phyloP scores from a whole-genome alignment of 2,888 invertebrate genomes.

The Ligdia adustata region DNA sequence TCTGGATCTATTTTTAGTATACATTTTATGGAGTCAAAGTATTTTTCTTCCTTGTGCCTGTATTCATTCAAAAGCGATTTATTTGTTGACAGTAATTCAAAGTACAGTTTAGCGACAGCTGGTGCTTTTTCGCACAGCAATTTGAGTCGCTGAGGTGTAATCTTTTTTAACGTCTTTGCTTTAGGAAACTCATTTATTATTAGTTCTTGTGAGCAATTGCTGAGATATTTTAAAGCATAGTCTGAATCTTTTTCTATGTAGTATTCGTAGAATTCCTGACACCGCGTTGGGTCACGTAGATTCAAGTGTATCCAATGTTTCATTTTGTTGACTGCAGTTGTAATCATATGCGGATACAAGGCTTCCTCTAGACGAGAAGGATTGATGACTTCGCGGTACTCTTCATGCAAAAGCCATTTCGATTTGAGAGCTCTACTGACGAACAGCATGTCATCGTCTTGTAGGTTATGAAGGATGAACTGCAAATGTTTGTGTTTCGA shows the following conservation, averaged over 20 bases:
- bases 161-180: conserved; percentile 40
- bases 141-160: conserved; percentile 52
- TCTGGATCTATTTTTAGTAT: conserved; percentile 51
- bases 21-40: conserved; percentile 47
- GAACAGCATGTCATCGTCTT: conserved; percentile 37
- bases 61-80: background rate
- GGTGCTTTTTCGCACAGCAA: conserved; percentile 54
- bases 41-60: conserved; percentile 39
- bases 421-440: conserved; percentile 38
- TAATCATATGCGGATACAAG: conserved; percentile 36
- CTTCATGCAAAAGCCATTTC: conserved; percentile 33
- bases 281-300: conserved; percentile 43
- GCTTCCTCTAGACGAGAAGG: conserved; percentile 31
- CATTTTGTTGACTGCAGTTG: conserved; percentile 37
- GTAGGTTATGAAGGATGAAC: conserved; percentile 29
- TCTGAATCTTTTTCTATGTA: conserved; percentile 46
- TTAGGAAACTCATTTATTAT: conserved; percentile 44
- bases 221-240: conserved; percentile 52
- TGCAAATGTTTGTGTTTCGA: conserved; percentile 28
- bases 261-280: conserved; percentile 55
- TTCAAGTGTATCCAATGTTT: conserved; percentile 35
- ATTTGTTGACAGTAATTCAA: conserved; percentile 41
- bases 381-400: conserved; percentile 30
- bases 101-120: conserved; percentile 50
- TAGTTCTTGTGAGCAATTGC: conserved; percentile 49